Base-by-base conservation (phyloP, 2,888 invertebrate genomes). In the Dexiosoma caninum region DNA sequence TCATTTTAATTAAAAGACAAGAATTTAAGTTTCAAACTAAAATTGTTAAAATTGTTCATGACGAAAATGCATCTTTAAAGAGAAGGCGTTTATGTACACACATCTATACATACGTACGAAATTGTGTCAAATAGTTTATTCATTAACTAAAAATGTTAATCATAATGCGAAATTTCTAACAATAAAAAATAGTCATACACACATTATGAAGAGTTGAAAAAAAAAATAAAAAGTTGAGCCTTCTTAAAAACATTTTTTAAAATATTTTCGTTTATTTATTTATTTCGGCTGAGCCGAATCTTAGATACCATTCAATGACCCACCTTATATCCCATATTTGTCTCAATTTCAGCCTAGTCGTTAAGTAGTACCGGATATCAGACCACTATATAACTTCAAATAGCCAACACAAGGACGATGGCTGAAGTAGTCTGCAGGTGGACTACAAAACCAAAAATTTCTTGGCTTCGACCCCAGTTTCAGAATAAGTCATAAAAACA, bases 21-120 rank as follows among this genome's bases (percentile, higher is more conserved):
- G 77, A 70, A 78, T 78, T 70, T 64, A 72, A 72, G 23, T 32
- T 49, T 16, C 30, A 69, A 55, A 70, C 23, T 12, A 49, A 46
- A 14, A 49, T 77, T 55, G 62, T 77, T 77, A 70, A n/a, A n/a
- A n/a, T 76, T 51, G 23, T 30, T 66, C 46, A 51, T 62, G 53
- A 62, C n/a, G 27, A 77, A 70, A 70, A 57, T 30, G 55, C 30
- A 70, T 62, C 8, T 55, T 62, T 70, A 70, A 69, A 76, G 46
- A 69, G 30, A 44, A 37, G 21, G 9, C 64, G 57, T 64, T 32
- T 12, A 21, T 64, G 2, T 12, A 37, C 12, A n/a, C n/a, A n/a
- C n/a, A n/a, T n/a, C n/a, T n/a, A n/a, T 12, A 37, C 2, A 42
- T 0, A 37, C 14, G 21, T 49, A 21, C 27, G 46, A 14, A 57